These are phyloP conservation scores for Microtus richardsoni DNA, from an alignment of 2,113 vertebrate genomes.

Conservation along the genomic window DNA sequence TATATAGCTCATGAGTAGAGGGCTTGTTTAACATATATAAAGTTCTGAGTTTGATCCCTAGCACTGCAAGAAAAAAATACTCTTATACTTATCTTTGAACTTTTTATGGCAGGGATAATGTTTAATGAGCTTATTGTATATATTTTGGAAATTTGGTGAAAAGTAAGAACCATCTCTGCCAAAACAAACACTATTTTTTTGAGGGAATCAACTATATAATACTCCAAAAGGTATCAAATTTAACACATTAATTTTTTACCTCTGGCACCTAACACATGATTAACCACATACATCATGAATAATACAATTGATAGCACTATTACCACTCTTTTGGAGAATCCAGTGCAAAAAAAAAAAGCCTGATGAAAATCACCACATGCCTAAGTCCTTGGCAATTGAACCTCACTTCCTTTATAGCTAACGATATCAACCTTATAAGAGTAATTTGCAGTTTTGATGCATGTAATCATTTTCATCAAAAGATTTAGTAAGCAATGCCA, in stretches of 20 bases:
- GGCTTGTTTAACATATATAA: not conserved
- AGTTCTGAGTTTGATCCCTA: not conserved
- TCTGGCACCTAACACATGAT: not conserved
- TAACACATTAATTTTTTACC: not conserved
- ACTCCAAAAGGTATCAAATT: not conserved
- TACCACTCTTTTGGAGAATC: not conserved
- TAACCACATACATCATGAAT: not conserved
- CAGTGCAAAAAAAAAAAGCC: not conserved
- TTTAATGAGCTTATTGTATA: constrained; percentile 8
- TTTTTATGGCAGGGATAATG: not conserved
- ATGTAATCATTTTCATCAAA: constrained; percentile 22
- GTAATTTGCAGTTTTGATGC: not conserved
- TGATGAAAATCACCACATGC: constrained; percentile 7
- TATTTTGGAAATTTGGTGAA: constrained; percentile 16
- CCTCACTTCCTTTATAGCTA: constrained; percentile 13
- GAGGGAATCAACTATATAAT: not conserved
- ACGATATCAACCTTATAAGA: constrained; percentile 8
- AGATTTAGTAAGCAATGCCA: not conserved
- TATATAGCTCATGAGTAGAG: not conserved
- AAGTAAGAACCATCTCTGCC: not conserved
- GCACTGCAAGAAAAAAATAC: not conserved
- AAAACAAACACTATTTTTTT: not conserved
- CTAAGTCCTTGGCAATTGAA: not conserved
- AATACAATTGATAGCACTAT: not conserved
- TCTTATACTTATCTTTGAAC: not conserved